Evolutionary conservation across 1,140 invertebrate genomes (phyloP).

Genomic region (Papilio polyxenes): DNA sequence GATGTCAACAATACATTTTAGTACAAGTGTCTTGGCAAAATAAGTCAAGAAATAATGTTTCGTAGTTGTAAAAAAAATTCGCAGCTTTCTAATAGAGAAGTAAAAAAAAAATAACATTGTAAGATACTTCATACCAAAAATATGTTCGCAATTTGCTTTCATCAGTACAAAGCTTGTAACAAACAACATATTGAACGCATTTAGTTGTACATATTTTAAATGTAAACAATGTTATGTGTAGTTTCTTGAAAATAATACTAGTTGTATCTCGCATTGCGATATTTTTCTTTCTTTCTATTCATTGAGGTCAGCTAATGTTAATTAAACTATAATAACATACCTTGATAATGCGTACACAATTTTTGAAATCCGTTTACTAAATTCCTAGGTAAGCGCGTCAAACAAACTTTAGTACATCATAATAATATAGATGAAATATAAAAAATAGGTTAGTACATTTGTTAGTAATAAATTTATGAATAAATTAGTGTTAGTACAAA

Average conservation of each 20-base stretch:
- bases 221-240: background rate
- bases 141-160: background rate
- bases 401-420: background rate
- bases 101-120: too few species aligned
- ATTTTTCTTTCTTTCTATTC: background rate
- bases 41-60: too few species aligned
- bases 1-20: too few species aligned
- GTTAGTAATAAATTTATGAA: background rate
- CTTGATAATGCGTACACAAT: background rate
- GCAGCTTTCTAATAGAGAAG: background rate
- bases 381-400: background rate
- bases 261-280: background rate
- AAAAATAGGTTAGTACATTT: background rate
- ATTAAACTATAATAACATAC: background rate
- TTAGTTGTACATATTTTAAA: background rate
- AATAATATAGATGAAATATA: background rate
- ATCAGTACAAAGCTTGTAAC: background rate
- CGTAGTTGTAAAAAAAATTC: background rate
- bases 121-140: background rate
- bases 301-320: background rate
- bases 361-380: background rate
- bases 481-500: constrained; percentile 26
- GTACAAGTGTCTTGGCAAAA: too few species aligned
- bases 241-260: background rate
- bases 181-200: background rate